These are phyloP conservation scores for Myanophis thanlyinensis DNA, from an alignment of 2,113 vertebrate genomes.

Conservation along the genomic window DNA sequence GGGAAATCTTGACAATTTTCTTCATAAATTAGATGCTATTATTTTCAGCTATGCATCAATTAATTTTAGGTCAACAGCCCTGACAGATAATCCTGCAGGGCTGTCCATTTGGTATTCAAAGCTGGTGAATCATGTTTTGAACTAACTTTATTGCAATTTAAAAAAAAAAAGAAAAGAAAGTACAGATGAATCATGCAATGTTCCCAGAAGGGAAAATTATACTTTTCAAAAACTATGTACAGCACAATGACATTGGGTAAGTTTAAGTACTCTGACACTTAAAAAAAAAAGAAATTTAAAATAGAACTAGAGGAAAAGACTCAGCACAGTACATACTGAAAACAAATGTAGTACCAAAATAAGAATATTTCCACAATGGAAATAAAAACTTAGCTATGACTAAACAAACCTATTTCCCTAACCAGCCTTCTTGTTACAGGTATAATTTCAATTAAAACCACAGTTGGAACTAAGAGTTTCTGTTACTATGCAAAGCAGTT, in stretches of 20 bases:
- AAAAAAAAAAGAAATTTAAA: not conserved
- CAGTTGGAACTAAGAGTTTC: not conserved
- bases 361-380: not conserved
- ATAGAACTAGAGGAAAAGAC: not conserved
- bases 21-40: not conserved
- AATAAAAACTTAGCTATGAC: conserved; percentile 18
- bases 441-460: not conserved
- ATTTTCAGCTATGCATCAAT: not conserved
- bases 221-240: not conserved
- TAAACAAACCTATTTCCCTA: conserved; percentile 3
- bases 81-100: not conserved
- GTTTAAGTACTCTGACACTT: not conserved
- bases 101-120: not conserved
- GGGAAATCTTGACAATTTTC: not conserved
- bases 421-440: not conserved
- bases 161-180: not conserved
- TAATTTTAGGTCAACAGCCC: not conserved
- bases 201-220: not conserved
- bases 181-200: not conserved
- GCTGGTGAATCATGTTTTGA: not conserved
- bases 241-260: not conserved
- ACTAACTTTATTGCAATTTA: not conserved
- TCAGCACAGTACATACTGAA: not conserved
- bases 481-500: not conserved
- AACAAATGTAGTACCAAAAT: not conserved